phyloP scores from a whole-genome alignment of 53 echinoderm and acorn worm genomes.

The Temnopleurus reevesii region DNA sequence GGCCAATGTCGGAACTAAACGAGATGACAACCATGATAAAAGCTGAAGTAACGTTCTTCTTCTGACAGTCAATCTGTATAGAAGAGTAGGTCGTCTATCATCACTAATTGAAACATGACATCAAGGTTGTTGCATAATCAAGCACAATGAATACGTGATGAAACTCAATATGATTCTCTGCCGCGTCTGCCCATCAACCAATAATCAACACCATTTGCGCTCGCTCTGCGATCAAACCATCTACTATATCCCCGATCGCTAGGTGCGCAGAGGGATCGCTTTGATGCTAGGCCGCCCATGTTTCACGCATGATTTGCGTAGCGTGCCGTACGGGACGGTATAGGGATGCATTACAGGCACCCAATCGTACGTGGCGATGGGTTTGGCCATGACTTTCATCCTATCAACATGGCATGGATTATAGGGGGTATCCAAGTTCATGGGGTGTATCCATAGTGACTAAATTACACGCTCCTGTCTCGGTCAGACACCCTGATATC shows the following conservation, averaged over 20 bases:
- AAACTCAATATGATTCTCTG: not conserved
- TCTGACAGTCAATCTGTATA: too few species aligned
- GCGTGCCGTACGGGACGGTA: conserved; percentile 49
- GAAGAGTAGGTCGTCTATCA: not conserved
- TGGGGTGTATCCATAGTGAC: not conserved
- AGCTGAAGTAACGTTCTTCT: too few species aligned
- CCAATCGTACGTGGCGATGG: conserved; percentile 37
- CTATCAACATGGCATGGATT: not conserved
- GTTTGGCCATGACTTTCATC: conserved; percentile 29
- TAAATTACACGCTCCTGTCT: conserved; percentile 2
- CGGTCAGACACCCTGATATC: not conserved
- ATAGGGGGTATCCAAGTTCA: not conserved
- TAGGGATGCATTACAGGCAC: conserved; percentile 50
- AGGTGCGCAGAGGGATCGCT: not conserved
- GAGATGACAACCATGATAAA: too few species aligned
- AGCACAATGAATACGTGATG: conserved; percentile 14
- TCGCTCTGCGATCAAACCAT: not conserved
- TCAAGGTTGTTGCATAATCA: conserved; percentile 47
- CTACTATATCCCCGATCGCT: not conserved
- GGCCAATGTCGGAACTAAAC: too few species aligned
- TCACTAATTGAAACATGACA: conserved; percentile 20
- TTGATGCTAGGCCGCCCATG: conserved; percentile 48
- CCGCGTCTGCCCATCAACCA: not conserved
- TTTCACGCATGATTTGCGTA: conserved; percentile 51
- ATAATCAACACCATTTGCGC: conserved; percentile 54